Conservation (phyloP, 1,140 invertebrate species). For the Drosophila kohkoa region DNA sequence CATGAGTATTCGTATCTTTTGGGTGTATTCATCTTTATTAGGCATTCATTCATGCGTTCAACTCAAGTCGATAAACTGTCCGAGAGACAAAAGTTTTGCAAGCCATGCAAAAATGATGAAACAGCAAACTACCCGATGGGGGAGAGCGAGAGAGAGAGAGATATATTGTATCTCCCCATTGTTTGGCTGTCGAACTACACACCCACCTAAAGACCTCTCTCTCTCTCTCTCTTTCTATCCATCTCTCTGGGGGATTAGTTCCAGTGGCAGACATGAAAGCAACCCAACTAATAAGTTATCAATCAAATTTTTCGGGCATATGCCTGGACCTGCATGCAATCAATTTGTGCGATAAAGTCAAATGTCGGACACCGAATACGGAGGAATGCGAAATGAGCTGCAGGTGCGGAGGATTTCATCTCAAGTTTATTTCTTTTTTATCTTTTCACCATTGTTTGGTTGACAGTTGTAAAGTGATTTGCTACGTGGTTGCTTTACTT, state of each 20-base stretch:
- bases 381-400: background rate
- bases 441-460: slow-evolving; percentile 65
- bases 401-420: background rate
- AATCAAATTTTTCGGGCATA: slow-evolving; percentile 78
- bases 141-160: too few species aligned
- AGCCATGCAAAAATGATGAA: slow-evolving; percentile 67
- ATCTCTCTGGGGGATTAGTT: slow-evolving; percentile 34
- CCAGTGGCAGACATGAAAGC: slow-evolving; percentile 43
- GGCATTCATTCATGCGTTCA: slow-evolving; percentile 76
- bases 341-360: slow-evolving; percentile 81
- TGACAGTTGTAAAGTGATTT: slow-evolving; percentile 82
- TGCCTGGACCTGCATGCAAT: slow-evolving; percentile 68
- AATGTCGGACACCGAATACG: slow-evolving; percentile 47
- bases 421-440: background rate
- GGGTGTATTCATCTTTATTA: slow-evolving; percentile 78
- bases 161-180: background rate
- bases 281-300: slow-evolving; percentile 79
- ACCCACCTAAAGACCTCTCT: too few species aligned
- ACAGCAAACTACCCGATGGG: background rate
- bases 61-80: slow-evolving; percentile 53
- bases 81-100: slow-evolving; percentile 65
- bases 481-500: slow-evolving; percentile 57
- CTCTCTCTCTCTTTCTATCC: too few species aligned
- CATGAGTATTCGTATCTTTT: slow-evolving; percentile 31
- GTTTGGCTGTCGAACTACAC: slow-evolving; percentile 14